These are phyloP conservation scores for Stenolophus ochropezus DNA, from an alignment of 2,888 invertebrate species.

Conservation along the genomic window DNA sequence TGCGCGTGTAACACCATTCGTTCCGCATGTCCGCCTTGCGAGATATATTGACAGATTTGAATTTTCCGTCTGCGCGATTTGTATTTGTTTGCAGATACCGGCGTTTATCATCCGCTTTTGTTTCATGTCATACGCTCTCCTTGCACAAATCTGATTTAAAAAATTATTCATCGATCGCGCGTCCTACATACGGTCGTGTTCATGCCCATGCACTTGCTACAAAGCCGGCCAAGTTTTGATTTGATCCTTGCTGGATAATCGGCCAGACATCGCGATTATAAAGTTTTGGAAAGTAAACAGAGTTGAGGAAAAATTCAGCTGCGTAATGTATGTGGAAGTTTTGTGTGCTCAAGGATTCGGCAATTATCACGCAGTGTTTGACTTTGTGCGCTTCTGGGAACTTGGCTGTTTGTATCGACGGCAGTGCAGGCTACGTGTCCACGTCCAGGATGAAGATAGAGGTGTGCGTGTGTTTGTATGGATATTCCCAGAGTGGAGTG, in stretches of 20 bases:
- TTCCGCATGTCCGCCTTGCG: conserved; percentile 13
- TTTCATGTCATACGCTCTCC: conserved; percentile 13
- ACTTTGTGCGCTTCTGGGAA: background rate
- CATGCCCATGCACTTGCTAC: background rate
- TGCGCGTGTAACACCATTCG: background rate
- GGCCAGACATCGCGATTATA: background rate
- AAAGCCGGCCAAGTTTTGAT: background rate
- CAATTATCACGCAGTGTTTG: background rate
- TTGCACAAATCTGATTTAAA: background rate
- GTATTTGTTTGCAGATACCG: conserved; percentile 38
- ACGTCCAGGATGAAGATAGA: no score
- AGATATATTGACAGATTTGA: conserved; percentile 47
- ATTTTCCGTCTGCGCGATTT: conserved; percentile 27
- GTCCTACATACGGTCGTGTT: background rate
- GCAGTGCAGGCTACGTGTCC: no score
- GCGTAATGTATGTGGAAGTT: background rate
- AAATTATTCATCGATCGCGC: background rate
- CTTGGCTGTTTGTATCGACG: no score
- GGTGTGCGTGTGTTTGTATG: background rate
- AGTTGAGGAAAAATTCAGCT: background rate
- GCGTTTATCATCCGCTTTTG: conserved; percentile 37
- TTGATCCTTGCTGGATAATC: background rate
- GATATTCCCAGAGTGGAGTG: background rate
- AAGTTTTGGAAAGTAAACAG: background rate
- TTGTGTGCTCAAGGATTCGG: background rate